Base-by-base conservation (phyloP, 2,888 invertebrate species). In the Sesia bembeciformis region DNA sequence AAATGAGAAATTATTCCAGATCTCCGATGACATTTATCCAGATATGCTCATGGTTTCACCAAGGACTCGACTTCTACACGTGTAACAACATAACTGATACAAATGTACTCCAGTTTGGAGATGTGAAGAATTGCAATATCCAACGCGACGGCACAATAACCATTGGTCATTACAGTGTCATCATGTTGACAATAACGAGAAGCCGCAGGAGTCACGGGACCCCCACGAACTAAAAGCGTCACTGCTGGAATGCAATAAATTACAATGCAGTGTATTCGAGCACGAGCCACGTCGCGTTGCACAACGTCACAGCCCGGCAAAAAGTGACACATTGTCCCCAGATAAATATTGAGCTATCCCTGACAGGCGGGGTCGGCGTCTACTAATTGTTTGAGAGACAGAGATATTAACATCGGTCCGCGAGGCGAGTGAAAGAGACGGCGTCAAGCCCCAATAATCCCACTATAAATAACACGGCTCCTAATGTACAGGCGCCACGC, bases 401-500 rank as follows among this genome's bases (percentile, higher is more conserved):
- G 74, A 56, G 71, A 74, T 59, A 56, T 38, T 46, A n/a, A 52
- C 49, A 60, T 52, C 4, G 7, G 8, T 4, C 39, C 7, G 4
- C 43, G 39, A 42, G 23, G 42, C 2, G 72, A 3, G 58, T 4
- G 71, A 75, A 57, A 56, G 68, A 58, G 78, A 80, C 66, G 55
- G 52, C 56, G 40, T 38, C 51, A 58, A 56, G 64, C 66, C 72
- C 72, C 67, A 69, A 70, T 76, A 74, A 76, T 74, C 72, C 76
- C 70, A 58, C 80, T 76, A 85, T 85, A 86, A 85, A 85, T 84
- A 83, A 81, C 76, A 66, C 62, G 71, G 72, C 74, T 74, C 75
- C 72, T 79, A 81, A 81, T 75, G 76, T 71, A 72, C 76, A 81
- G 86, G 86, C 86, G 85, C 86, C 86, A 82, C 72, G 68, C 62